Percentiles rank a stretch among this genome's conserved stretches.
phyloP scores from a whole-genome alignment of 92 coral and sea anemone genomes.

The Porites evermanni region DNA sequence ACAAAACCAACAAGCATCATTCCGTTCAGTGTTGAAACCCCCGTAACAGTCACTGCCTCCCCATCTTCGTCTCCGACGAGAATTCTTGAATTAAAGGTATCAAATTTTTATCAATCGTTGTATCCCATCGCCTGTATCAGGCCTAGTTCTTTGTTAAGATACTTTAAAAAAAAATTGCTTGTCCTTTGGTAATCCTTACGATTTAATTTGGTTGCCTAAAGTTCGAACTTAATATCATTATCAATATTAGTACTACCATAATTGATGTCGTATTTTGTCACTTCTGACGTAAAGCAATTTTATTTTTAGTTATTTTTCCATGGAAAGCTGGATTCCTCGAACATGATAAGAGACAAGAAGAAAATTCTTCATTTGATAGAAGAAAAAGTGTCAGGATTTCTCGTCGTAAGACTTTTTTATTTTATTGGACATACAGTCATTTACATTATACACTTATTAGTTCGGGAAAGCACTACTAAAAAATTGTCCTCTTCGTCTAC shows the following conservation, averaged over 20 bases:
- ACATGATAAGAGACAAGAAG: neutral
- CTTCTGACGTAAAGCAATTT: neutral
- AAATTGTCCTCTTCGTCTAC: too few relatives aligned
- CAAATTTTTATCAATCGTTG: neutral
- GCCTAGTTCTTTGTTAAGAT: too few relatives aligned
- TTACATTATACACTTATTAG: neutral
- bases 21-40: neutral
- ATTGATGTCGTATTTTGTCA: too few relatives aligned
- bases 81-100: neutral
- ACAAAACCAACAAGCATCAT: neutral
- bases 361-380: neutral
- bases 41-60: neutral
- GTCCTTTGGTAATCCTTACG: too few relatives aligned
- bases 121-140: too few relatives aligned
- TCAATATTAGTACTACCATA: neutral
- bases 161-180: too few relatives aligned
- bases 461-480: too few relatives aligned
- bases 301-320: neutral
- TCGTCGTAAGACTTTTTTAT: neutral
- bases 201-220: too few relatives aligned
- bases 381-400: neutral
- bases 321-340: neutral
- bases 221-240: too few relatives aligned
- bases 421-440: neutral
- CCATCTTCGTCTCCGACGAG: neutral